Conservation (phyloP, 2,113 vertebrate genomes). For the Struthidea cinerea region DNA sequence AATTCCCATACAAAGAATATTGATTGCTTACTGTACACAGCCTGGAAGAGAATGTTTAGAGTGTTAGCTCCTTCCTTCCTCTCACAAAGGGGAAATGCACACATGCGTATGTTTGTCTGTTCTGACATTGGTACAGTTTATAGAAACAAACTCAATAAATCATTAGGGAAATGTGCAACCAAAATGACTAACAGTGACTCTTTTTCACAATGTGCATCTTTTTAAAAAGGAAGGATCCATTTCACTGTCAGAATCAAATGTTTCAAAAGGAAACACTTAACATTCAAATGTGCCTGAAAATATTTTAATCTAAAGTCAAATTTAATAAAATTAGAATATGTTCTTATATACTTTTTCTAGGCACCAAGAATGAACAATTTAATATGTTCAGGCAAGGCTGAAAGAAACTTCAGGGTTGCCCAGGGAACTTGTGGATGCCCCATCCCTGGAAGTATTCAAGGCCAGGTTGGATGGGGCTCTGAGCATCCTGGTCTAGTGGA, state of each 20-base stretch:
- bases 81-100: neutral
- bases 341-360: neutral
- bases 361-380: neutral
- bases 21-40: slow-evolving; percentile 83
- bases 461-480: neutral
- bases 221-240: neutral
- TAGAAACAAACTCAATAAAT: neutral
- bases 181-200: neutral
- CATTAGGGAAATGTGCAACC: neutral
- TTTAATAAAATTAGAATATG: neutral
- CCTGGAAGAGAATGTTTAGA: slow-evolving; percentile 66
- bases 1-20: slow-evolving; percentile 94
- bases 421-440: neutral
- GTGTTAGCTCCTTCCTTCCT: slow-evolving; percentile 10
- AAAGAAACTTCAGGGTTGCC: neutral
- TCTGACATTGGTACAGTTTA: neutral
- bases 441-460: neutral
- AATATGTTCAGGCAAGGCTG: neutral
- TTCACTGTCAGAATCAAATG: neutral
- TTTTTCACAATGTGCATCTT: neutral
- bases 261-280: neutral
- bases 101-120: neutral
- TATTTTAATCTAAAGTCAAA: neutral
- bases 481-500: neutral
- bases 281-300: neutral